These are phyloP conservation scores for Chesias legatella DNA, from an alignment of 2,888 invertebrate genomes.

Conservation along the genomic window DNA sequence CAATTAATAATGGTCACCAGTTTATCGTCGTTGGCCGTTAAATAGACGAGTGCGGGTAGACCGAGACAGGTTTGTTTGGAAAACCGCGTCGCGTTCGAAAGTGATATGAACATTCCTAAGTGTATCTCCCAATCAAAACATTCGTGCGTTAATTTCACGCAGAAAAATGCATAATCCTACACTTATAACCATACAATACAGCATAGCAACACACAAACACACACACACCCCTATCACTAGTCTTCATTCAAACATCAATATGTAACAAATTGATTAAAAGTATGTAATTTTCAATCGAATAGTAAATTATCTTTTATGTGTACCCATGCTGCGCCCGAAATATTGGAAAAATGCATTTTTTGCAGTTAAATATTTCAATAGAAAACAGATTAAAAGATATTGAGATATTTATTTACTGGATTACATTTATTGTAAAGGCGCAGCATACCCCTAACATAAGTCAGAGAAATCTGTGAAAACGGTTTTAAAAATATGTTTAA, in stretches of 20 bases:
- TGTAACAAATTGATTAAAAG: slow-evolving; percentile 8
- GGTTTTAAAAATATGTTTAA: slow-evolving; percentile 2
- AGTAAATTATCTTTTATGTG: too few species aligned
- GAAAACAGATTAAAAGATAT: too few species aligned
- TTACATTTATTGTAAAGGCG: too few species aligned
- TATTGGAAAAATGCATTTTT: too few species aligned
- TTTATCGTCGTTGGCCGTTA: too few species aligned
- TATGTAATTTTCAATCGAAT: slow-evolving; percentile 1
- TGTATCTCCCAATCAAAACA: slow-evolving; percentile 6
- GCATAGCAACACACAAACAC: slow-evolving; percentile 13
- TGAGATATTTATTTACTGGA: too few species aligned
- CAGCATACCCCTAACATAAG: slow-evolving; percentile 7
- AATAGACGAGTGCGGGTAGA: too few species aligned
- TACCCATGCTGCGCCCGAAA: too few species aligned
- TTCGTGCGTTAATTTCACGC: slow-evolving; percentile 7
- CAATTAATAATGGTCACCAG: too few species aligned
- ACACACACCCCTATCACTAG: slow-evolving; percentile 3
- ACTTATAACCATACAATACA: slow-evolving; percentile 13
- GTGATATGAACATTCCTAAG: slow-evolving; percentile 1
- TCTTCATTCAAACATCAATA: not conserved
- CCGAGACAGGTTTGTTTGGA: too few species aligned
- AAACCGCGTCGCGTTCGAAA: too few species aligned
- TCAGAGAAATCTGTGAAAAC: slow-evolving; percentile 6
- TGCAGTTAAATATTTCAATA: too few species aligned
- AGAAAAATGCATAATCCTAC: slow-evolving; percentile 7